These are phyloP conservation scores for Natator depressus DNA, from an alignment of 2,113 vertebrate species.

Conservation along the genomic window DNA sequence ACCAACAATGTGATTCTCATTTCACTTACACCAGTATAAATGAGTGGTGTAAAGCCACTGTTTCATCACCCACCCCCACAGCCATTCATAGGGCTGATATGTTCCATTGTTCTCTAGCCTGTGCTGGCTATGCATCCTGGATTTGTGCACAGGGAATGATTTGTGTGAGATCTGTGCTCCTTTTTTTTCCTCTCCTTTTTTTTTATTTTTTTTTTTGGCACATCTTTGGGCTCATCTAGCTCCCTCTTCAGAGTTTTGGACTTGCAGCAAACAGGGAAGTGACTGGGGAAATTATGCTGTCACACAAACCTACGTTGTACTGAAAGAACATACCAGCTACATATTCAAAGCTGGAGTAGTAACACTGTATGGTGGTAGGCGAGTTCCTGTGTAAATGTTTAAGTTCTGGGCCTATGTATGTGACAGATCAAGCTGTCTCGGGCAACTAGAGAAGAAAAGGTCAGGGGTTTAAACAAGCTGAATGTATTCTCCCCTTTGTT, in stretches of 20 bases:
- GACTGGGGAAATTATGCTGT: background rate
- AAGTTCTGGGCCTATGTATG: background rate
- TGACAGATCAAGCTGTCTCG: background rate
- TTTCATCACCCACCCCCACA: background rate
- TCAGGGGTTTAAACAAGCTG: background rate
- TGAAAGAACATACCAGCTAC: background rate
- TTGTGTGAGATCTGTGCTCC: background rate
- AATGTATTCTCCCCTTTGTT: background rate
- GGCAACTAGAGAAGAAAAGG: background rate
- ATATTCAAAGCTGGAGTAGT: background rate
- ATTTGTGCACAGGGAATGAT: background rate
- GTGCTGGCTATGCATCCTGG: too few species aligned
- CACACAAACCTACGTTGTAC: background rate
- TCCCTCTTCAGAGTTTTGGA: background rate
- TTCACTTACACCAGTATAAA: background rate
- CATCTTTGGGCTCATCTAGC: background rate
- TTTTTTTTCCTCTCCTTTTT: too few species aligned
- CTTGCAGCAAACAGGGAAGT: background rate
- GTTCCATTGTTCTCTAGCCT: background rate
- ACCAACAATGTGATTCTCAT: background rate
- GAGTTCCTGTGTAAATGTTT: background rate
- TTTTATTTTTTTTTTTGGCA: too few species aligned
- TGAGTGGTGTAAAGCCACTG: background rate
- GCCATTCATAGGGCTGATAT: background rate
- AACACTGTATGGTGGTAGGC: background rate